A percentile compares a stretch with the other conserved stretches of the same genome.
Conservation (phyloP, 2,797 vertebrate genomes). For the Bufotes viridis region DNA sequence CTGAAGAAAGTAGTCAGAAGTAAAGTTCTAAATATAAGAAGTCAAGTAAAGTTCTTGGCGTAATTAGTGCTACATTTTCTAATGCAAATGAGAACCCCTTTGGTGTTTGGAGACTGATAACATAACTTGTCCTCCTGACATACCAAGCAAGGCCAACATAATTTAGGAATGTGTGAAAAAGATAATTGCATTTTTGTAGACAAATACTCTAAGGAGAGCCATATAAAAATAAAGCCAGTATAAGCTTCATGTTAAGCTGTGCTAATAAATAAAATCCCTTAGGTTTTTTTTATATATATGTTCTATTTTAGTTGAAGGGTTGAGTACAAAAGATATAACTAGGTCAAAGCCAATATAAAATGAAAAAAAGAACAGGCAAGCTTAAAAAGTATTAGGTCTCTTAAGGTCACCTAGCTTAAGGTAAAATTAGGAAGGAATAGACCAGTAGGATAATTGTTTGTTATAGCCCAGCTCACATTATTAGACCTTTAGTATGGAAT, state of each 20-base stretch:
- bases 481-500: neutral
- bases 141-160: constrained; percentile 33
- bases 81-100: constrained; percentile 28
- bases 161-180: constrained; percentile 55
- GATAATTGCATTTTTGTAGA: constrained; percentile 48
- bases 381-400: neutral
- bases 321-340: constrained; percentile 45
- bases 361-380: neutral
- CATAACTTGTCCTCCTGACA: constrained; percentile 22
- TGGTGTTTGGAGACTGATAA: constrained; percentile 29
- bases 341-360: constrained; percentile 22
- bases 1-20: neutral
- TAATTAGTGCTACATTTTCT: constrained; percentile 32
- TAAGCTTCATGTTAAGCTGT: constrained; percentile 25
- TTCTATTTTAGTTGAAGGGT: constrained; percentile 34
- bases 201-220: constrained; percentile 31
- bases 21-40: constrained; percentile 17
- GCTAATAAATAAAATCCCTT: constrained; percentile 41
- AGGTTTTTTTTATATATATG: constrained; percentile 31
- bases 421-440: constrained; percentile 5
- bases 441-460: neutral
- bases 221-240: constrained; percentile 22
- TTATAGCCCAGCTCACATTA: neutral
- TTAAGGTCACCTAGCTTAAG: neutral
- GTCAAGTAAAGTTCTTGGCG: neutral